Evolutionary conservation across 2,113 vertebrate genomes (phyloP).

Genomic region (Pardalotus punctatus): DNA sequence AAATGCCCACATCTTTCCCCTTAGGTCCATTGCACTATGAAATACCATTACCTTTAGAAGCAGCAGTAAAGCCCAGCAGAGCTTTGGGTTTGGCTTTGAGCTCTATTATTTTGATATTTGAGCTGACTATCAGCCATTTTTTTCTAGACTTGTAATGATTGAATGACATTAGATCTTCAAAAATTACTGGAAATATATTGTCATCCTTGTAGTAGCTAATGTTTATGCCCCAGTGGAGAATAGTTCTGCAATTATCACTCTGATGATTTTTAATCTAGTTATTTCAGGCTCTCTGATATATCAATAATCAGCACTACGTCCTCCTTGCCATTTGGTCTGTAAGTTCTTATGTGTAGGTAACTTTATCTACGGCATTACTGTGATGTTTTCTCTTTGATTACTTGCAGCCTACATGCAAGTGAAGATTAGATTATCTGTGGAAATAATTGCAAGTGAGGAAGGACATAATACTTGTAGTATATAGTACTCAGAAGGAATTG

Average conservation of each 20-base stretch:
- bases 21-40: neutral
- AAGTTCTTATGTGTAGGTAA: neutral
- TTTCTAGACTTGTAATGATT: neutral
- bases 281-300: neutral
- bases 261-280: neutral
- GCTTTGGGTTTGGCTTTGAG: neutral
- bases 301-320: neutral
- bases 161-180: neutral
- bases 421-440: neutral
- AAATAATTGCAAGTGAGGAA: neutral
- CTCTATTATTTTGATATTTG: neutral
- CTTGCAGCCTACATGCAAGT: neutral
- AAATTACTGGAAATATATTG: neutral
- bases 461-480: neutral
- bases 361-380: neutral
- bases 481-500: neutral
- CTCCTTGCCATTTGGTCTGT: neutral
- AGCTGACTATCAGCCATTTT: neutral
- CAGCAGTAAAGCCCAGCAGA: neutral
- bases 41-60: neutral
- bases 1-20: neutral
- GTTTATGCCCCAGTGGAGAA: neutral
- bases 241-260: neutral
- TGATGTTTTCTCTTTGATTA: neutral
- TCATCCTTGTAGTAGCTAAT: neutral